Percentiles rank a stretch among this genome's conserved stretches.
Evolutionary conservation across 2,888 invertebrate species (phyloP).

Genomic region (Cheilosia urbana): DNA sequence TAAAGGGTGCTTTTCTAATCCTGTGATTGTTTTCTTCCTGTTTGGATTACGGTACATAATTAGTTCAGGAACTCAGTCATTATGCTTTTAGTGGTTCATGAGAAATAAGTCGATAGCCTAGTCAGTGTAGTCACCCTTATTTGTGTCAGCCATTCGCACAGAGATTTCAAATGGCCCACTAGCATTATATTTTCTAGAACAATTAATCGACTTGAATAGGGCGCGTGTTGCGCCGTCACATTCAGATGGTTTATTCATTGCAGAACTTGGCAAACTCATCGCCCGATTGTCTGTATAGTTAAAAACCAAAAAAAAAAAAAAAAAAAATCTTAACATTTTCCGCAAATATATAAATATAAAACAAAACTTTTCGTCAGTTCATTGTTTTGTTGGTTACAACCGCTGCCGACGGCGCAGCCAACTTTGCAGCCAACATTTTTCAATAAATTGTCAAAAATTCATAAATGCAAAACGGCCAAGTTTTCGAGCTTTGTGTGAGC

Average conservation of each 20-base stretch:
- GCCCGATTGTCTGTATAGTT: slow-evolving; percentile 48
- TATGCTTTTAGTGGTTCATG: too few species aligned
- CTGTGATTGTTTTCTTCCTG: too few species aligned
- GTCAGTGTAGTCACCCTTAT: too few species aligned
- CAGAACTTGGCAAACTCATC: slow-evolving; percentile 64
- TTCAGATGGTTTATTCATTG: slow-evolving; percentile 62
- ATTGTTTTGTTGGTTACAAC: slow-evolving; percentile 54
- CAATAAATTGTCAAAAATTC: slow-evolving; percentile 70
- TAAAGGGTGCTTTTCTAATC: too few species aligned
- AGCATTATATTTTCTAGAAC: slow-evolving; percentile 2
- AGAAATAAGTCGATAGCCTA: too few species aligned
- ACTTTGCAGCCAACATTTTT: slow-evolving; percentile 66
- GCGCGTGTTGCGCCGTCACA: slow-evolving; percentile 43
- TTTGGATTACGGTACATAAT: too few species aligned
- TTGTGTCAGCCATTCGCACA: too few species aligned
- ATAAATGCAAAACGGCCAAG: slow-evolving; percentile 66
- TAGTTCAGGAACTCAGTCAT: too few species aligned
- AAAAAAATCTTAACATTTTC: slow-evolving; percentile 13
- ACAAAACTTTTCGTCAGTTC: slow-evolving; percentile 33
- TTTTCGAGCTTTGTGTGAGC: slow-evolving; percentile 42
- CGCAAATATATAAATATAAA: slow-evolving; percentile 38
- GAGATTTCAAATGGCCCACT: not conserved
- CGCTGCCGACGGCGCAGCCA: slow-evolving; percentile 3
- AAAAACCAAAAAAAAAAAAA: slow-evolving; percentile 2
- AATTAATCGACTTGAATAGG: slow-evolving; percentile 42